A percentile compares a stretch with the other conserved stretches of the same genome.
Conservation (phyloP, 2,888 invertebrate genomes). For the Dendrolimus pini region DNA sequence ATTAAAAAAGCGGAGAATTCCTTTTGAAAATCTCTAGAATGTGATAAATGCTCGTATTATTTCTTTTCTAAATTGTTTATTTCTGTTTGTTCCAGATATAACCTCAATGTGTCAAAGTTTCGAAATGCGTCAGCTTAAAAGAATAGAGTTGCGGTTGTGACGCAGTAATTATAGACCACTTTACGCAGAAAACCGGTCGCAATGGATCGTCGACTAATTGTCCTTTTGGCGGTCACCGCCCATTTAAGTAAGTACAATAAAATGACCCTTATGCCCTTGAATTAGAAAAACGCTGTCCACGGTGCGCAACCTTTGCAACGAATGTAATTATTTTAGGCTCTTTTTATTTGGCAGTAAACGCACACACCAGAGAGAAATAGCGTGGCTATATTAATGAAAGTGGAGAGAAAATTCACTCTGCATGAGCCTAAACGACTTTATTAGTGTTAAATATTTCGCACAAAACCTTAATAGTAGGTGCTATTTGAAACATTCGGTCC, state of each 20-base stretch:
- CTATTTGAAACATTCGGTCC: background rate
- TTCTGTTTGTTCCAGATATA: background rate
- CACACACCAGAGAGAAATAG: background rate
- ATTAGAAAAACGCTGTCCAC: constrained; percentile 3
- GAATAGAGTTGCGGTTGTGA: background rate
- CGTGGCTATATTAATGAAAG: background rate
- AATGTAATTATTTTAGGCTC: constrained; percentile 12
- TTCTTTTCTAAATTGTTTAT: background rate
- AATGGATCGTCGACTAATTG: constrained; percentile 48
- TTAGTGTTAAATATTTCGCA: background rate
- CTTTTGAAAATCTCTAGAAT: too few relatives aligned
- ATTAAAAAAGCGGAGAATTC: too few relatives aligned
- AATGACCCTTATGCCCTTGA: constrained; percentile 4
- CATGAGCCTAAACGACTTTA: background rate
- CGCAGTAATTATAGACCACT: constrained; percentile 30
- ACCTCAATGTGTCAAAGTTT: background rate
- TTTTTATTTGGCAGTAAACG: constrained; percentile 6
- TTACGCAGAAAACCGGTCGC: constrained; percentile 26
- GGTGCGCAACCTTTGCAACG: constrained; percentile 6
- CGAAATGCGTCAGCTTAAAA: constrained; percentile 1
- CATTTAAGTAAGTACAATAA: constrained; percentile 48
- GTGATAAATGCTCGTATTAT: too few relatives aligned
- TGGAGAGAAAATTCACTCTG: background rate
- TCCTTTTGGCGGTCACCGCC: constrained; percentile 45
- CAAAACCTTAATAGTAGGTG: background rate